Evolutionary conservation across 2,113 vertebrate species (phyloP).

Genomic region (Hemibagrus wyckioides): DNA sequence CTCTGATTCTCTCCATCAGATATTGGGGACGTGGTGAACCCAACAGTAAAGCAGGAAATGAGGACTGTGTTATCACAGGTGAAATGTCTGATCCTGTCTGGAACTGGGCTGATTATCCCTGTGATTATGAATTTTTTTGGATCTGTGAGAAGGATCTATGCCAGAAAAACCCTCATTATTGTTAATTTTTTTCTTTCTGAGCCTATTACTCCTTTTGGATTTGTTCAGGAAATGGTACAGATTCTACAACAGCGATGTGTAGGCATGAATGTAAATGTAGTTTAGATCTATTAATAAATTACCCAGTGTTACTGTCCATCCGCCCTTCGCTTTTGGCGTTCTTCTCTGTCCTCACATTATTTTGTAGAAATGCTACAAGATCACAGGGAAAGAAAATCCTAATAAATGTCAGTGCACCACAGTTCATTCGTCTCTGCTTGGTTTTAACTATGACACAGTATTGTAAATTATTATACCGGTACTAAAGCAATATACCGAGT

Average conservation of each 20-base stretch:
- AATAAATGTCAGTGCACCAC: not conserved
- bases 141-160: not conserved
- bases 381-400: not conserved
- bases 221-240: not conserved
- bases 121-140: not conserved
- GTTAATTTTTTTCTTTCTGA: not conserved
- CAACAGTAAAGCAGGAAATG: not conserved
- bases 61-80: not conserved
- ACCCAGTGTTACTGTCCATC: not conserved
- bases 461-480: no score
- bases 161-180: not conserved
- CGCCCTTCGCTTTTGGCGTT: no score
- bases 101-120: constrained; percentile 23
- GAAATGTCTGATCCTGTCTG: not conserved
- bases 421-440: no score
- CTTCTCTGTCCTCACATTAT: not conserved
- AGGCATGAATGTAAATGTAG: not conserved
- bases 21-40: not conserved
- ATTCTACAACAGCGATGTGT: not conserved
- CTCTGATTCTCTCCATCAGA: not conserved
- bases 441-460: no score
- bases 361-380: not conserved
- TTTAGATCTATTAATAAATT: not conserved
- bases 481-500: no score
- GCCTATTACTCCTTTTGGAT: not conserved